Evolutionary conservation across 2,888 invertebrate species (phyloP), one percentile per base, ranked within the genome.

Genomic region (Oscheius sp.): DNA sequence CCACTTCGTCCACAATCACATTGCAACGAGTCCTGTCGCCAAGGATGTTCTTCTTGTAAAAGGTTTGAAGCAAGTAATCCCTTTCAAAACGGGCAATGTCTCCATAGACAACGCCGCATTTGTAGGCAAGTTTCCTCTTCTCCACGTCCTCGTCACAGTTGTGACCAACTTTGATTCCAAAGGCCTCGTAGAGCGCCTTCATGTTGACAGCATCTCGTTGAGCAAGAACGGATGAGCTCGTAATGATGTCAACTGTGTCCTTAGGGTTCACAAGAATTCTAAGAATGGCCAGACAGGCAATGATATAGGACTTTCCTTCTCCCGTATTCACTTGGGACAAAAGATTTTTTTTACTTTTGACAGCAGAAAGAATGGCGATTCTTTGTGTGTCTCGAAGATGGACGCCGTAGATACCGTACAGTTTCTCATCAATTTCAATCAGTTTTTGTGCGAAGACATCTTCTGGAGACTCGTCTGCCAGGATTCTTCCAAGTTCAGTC

Each of bases 1-100:
- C 88, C 0, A 88, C 87, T 78, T 88, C 88, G 69, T 88, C 88
- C 3, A 88, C 80, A 8, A 88, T 83, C 0, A 87, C 83, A 20
- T 73, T 78, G 12, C 80, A 74, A 64, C 82, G 83, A 5, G 59
- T 70, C 26, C 85, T 76, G 26, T 78, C 75, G 5, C 84, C 81
- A 38, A 82, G 62, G 14, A 85, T 83, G 33, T 85, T 84, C 69
- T 84, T 76, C 0, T 75, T 79, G 68, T 86, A 86, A 59, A 87
- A 87, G 9, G 73, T 73, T 36, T 86, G 84, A 6, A 84, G 70
- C 14, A 86, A 73, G 73, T 80, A 67, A 68, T 87, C 87, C 2
- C 83, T 72, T 63, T 87, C 86, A 66, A 86, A 87, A 24, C n/a
- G n/a, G n/a, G n/a, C n/a, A n/a, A n/a, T n/a, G 47, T 86, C 85